Conservation (phyloP, 2,113 vertebrate genomes). For the Erythrolamprus reginae region DNA sequence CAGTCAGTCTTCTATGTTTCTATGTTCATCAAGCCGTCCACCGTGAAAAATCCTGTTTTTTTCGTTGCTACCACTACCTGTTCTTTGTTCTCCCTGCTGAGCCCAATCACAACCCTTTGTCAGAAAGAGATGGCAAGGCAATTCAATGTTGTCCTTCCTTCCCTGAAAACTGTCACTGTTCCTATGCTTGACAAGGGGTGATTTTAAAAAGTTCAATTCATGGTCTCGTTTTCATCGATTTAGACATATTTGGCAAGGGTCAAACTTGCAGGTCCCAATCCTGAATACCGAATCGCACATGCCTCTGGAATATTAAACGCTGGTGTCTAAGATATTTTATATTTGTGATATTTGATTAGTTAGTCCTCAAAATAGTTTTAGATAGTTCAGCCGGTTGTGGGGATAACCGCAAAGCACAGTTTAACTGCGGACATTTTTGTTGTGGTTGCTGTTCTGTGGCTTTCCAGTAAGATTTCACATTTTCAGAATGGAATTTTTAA, state of each 20-base stretch:
- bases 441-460: background rate
- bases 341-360: slow-evolving; percentile 5
- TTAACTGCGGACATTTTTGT: background rate
- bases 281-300: background rate
- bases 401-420: background rate
- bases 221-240: background rate
- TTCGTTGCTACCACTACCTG: background rate
- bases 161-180: background rate
- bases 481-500: background rate
- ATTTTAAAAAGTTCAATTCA: background rate
- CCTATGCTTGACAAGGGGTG: background rate
- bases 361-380: background rate
- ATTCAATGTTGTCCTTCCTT: background rate
- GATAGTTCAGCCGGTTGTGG: background rate
- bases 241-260: background rate
- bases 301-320: background rate
- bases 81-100: background rate
- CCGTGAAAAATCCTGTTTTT: background rate
- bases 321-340: no score
- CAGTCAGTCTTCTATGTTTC: no score
- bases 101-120: background rate
- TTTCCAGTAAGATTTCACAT: background rate
- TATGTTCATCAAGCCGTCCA: no score
- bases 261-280: background rate
- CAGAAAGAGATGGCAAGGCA: background rate